Percentiles rank a stretch among this genome's conserved stretches.
Conservation (phyloP, 2,888 invertebrate species). For the Callimorpha dominula region DNA sequence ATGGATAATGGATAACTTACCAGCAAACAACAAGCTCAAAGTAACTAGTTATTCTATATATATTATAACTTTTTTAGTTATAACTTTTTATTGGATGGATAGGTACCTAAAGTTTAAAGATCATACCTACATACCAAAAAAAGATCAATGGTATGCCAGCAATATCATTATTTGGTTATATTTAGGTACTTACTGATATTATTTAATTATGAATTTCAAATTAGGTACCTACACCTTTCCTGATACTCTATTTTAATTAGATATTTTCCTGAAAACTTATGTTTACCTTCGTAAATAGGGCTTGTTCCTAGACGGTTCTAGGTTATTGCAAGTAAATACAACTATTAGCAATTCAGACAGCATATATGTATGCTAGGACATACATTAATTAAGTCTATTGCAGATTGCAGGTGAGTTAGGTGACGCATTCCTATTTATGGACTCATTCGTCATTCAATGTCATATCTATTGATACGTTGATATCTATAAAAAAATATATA, state of each 20-base stretch:
- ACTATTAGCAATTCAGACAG: not conserved
- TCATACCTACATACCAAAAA: no score
- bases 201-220: no score
- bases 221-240: no score
- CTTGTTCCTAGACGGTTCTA: not conserved
- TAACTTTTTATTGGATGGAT: no score
- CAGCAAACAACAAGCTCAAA: no score
- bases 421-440: not conserved
- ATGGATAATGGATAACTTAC: not conserved
- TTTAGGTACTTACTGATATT: no score
- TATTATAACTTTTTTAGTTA: no score
- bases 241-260: not conserved
- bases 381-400: not conserved
- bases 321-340: not conserved
- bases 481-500: no score
- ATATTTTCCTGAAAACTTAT: not conserved
- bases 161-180: no score
- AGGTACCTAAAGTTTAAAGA: no score
- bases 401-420: not conserved
- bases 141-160: no score
- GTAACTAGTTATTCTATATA: no score
- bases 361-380: not conserved
- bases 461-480: not conserved
- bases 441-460: not conserved
- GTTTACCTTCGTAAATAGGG: not conserved